Percentiles rank a stretch among this genome's conserved stretches.
Evolutionary conservation across 2,113 vertebrate species (phyloP).

Genomic region (Rissa tridactyla): DNA sequence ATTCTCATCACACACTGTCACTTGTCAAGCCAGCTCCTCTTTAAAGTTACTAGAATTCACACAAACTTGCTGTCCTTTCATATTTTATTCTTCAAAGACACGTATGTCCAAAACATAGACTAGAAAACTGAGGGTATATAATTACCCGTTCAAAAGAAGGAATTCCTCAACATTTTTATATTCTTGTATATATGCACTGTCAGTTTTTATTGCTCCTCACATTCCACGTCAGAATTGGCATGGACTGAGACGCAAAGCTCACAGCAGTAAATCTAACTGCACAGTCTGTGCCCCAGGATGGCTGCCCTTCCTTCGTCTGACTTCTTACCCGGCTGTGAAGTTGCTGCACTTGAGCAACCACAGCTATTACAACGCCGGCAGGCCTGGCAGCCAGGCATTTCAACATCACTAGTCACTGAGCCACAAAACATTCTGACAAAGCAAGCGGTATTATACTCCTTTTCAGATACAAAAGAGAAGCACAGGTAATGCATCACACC

Average conservation of each 20-base stretch:
- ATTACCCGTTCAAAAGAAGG: not conserved
- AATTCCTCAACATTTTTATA: not conserved
- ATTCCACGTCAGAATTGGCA: not conserved
- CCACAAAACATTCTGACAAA: not conserved
- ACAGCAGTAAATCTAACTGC: not conserved
- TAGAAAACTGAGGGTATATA: not conserved
- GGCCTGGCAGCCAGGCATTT: not conserved
- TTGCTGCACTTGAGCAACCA: not conserved
- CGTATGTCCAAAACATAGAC: accelerated
- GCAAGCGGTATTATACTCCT: not conserved
- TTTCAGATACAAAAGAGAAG: not conserved
- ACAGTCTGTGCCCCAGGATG: not conserved
- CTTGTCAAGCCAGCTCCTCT: not conserved
- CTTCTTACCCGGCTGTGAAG: not conserved
- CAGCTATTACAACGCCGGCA: not conserved
- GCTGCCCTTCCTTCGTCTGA: not conserved
- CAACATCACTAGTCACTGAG: not conserved
- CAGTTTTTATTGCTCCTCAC: not conserved
- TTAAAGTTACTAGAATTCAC: not conserved
- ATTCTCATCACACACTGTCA: not conserved
- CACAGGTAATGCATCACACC: not conserved
- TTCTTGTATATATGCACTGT: not conserved
- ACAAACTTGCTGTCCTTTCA: not conserved
- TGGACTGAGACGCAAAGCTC: not conserved
- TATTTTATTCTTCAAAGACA: not conserved